Evolutionary conservation across 2,888 invertebrate species (phyloP).

Genomic region (Ditula angustiorana): DNA sequence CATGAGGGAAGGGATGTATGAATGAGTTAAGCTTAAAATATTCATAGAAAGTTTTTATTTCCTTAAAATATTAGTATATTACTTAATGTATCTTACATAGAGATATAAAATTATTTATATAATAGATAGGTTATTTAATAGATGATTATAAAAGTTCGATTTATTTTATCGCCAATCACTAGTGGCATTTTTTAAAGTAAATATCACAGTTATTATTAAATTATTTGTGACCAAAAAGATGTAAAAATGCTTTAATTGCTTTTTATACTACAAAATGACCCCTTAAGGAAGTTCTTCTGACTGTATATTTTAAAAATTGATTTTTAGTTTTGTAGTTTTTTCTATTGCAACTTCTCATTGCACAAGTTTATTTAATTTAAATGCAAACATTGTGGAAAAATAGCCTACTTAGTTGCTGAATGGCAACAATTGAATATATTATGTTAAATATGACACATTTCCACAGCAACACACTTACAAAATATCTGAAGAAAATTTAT

Average conservation of each 20-base stretch:
- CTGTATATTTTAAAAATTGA: not conserved
- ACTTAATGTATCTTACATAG: slow-evolving; percentile 45
- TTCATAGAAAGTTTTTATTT: slow-evolving; percentile 54
- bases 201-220: slow-evolving; percentile 85
- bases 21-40: slow-evolving; percentile 7
- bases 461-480: slow-evolving; percentile 68
- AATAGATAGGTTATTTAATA: slow-evolving; percentile 49
- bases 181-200: slow-evolving; percentile 80
- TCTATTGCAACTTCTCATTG: slow-evolving; percentile 55
- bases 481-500: slow-evolving; percentile 81
- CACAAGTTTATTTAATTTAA: slow-evolving; percentile 53
- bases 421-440: slow-evolving; percentile 35
- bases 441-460: slow-evolving; percentile 47
- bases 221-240: slow-evolving; percentile 80
- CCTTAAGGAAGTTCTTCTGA: slow-evolving; percentile 52
- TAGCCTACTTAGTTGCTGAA: slow-evolving; percentile 33
- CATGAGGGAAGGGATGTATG: not conserved
- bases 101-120: slow-evolving; percentile 46
- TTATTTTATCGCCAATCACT: slow-evolving; percentile 74
- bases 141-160: slow-evolving; percentile 57
- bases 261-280: slow-evolving; percentile 60
- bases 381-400: slow-evolving; percentile 35
- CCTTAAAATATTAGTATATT: slow-evolving; percentile 51
- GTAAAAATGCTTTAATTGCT: slow-evolving; percentile 60
- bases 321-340: not conserved